Percentiles rank a stretch among this genome's conserved stretches.
phyloP scores from a whole-genome alignment of 2,797 vertebrate species.

The Hirundo rustica region DNA sequence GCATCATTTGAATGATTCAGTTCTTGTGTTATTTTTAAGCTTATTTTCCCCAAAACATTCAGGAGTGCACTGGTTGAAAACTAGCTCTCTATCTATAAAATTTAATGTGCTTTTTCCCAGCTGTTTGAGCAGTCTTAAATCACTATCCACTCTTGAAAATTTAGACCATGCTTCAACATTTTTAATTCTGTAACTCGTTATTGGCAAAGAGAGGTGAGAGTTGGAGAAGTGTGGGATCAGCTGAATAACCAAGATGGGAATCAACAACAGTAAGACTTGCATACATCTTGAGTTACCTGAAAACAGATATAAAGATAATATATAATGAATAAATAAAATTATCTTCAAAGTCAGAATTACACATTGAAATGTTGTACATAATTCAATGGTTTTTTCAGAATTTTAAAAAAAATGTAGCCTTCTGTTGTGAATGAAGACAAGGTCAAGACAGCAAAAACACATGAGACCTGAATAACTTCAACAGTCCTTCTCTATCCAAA shows the following conservation, averaged over 20 bases:
- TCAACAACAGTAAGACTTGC: not conserved
- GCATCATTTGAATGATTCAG: not conserved
- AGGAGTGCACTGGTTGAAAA: not conserved
- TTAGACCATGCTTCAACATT: not conserved
- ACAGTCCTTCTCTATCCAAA: not conserved
- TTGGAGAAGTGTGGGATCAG: not conserved
- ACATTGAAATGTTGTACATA: not conserved
- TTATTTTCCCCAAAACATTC: not conserved
- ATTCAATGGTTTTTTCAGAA: not conserved
- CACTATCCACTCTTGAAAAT: not conserved
- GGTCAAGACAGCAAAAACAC: not conserved
- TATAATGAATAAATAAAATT: not conserved
- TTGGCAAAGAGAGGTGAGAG: not conserved
- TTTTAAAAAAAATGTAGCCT: not conserved
- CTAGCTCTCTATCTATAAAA: not conserved
- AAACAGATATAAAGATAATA: not conserved
- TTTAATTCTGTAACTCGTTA: not conserved
- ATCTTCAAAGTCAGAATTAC: not conserved
- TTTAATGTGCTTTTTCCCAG: not conserved
- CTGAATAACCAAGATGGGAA: not conserved
- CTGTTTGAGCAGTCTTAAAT: slow-evolving; percentile 6
- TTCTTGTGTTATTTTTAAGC: not conserved
- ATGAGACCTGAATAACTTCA: not conserved
- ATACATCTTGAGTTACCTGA: not conserved
- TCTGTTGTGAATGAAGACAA: not conserved